Evolutionary conservation across 2,888 invertebrate species (phyloP).

Genomic region (Lottia gigantea): DNA sequence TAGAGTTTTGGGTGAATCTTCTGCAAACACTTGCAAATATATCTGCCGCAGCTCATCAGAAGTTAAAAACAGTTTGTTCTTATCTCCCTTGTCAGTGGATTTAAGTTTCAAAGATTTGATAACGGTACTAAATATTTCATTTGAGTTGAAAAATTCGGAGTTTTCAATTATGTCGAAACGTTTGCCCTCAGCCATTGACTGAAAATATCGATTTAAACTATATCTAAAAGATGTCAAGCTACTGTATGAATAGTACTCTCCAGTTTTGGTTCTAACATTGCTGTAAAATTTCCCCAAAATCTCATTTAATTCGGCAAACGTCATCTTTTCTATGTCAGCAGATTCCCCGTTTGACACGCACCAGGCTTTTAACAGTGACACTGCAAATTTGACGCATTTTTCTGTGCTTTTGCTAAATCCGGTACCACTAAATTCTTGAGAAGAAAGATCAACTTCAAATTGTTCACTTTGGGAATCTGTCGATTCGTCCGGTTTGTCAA

Average conservation of each 20-base stretch:
- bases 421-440: background rate
- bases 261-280: background rate
- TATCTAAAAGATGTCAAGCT: background rate
- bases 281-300: background rate
- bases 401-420: slow-evolving; percentile 8
- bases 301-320: background rate
- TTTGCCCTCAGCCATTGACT: background rate
- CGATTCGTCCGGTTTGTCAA: too few relatives aligned
- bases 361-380: background rate
- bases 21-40: slow-evolving; percentile 13
- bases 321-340: background rate
- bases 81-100: slow-evolving; percentile 10
- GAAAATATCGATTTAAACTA: background rate
- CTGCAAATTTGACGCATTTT: slow-evolving; percentile 1
- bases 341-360: background rate
- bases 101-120: slow-evolving; percentile 9
- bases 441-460: too few relatives aligned
- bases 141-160: background rate
- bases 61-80: slow-evolving; percentile 10
- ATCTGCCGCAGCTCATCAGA: slow-evolving; percentile 19
- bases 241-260: background rate
- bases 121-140: background rate
- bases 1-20: slow-evolving; percentile 11
- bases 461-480: too few relatives aligned
- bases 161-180: background rate